Conservation (phyloP, 2,888 invertebrate genomes). For the Malthinus seriepunctatus region DNA sequence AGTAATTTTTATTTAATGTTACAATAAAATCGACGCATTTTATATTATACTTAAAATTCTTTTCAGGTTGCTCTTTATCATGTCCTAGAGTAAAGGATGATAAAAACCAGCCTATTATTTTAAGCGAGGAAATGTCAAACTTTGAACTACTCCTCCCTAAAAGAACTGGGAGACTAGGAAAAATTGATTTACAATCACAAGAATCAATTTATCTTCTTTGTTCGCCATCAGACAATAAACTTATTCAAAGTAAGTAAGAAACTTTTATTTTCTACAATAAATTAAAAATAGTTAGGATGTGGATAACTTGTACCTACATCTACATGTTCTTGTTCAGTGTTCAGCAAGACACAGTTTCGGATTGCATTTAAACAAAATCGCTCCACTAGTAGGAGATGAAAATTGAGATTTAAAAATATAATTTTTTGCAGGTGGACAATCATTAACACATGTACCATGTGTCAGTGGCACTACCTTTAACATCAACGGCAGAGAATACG, state of each 20-base stretch:
- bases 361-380: too few species aligned
- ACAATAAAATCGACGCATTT: too few species aligned
- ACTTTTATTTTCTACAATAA: not conserved
- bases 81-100: constrained; percentile 27
- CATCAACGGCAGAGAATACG: constrained; percentile 30
- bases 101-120: constrained; percentile 37
- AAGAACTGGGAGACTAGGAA: too few species aligned
- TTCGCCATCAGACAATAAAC: constrained; percentile 40
- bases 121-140: constrained; percentile 34
- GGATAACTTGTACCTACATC: too few species aligned
- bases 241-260: constrained; percentile 42
- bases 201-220: constrained; percentile 41
- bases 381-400: too few species aligned
- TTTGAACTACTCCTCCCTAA: constrained; percentile 39
- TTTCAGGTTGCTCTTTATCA: constrained; percentile 17
- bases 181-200: constrained; percentile 33
- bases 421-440: constrained; percentile 41
- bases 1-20: too few species aligned
- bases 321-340: too few species aligned
- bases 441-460: constrained; percentile 40
- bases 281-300: too few species aligned
- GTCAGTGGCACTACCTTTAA: constrained; percentile 35
- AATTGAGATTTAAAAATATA: too few species aligned
- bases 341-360: too few species aligned
- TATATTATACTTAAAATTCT: not conserved